Conservation (phyloP, 2,888 invertebrate species). For the Pediacus dermestoides region DNA sequence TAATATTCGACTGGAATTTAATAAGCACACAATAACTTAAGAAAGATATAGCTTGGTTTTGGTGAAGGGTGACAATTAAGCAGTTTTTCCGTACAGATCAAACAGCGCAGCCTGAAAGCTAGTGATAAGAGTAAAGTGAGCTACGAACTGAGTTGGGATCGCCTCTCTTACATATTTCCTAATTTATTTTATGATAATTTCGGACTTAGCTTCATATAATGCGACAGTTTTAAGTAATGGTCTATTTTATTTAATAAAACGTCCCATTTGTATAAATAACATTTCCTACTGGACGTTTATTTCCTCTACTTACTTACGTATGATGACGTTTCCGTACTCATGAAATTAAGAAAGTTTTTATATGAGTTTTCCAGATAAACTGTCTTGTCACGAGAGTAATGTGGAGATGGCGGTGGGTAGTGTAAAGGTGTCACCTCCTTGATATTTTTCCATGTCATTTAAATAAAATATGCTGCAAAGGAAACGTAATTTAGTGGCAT, state of each 20-base stretch:
- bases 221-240: slow-evolving; percentile 2
- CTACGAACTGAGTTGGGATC: background rate
- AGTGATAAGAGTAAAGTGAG: background rate
- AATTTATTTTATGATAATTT: slow-evolving; percentile 6
- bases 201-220: background rate
- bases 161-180: background rate
- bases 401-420: background rate
- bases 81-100: slow-evolving; percentile 3
- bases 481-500: slow-evolving; percentile 3
- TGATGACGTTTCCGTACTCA: background rate
- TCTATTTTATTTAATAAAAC: slow-evolving; percentile 1
- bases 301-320: background rate
- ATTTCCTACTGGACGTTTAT: background rate
- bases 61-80: slow-evolving; percentile 3
- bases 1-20: too few species aligned
- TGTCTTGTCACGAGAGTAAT: too few species aligned
- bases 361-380: too few species aligned
- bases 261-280: slow-evolving; percentile 1
- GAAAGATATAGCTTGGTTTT: too few species aligned
- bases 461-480: slow-evolving; percentile 5
- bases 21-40: too few species aligned
- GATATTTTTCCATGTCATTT: slow-evolving; percentile 5
- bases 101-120: background rate
- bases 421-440: too few species aligned
- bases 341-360: too few species aligned